Conservation (phyloP, 2,888 invertebrate genomes). For the Euzophera pinguis region DNA sequence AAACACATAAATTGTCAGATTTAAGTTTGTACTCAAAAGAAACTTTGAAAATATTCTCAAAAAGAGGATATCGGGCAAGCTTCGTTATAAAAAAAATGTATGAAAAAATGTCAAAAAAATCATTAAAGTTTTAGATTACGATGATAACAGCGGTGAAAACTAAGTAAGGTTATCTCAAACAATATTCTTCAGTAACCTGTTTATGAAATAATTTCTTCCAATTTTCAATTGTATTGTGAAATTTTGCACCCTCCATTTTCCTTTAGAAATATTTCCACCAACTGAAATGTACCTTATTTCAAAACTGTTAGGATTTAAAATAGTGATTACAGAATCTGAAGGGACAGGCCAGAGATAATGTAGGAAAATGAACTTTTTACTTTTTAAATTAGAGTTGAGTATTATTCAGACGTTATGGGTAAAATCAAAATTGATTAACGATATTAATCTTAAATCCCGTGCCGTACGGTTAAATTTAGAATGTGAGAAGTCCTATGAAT, state of each 20-base stretch:
- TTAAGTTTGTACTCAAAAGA: too few relatives aligned
- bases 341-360: background rate
- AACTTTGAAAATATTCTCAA: too few relatives aligned
- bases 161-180: constrained; percentile 4
- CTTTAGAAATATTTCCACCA: background rate
- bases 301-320: background rate
- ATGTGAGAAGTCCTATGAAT: background rate
- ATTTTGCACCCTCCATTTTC: background rate
- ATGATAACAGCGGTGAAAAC: background rate
- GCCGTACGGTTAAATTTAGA: too few relatives aligned
- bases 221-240: constrained; percentile 8
- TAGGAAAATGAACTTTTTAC: background rate
- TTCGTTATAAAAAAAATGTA: too few relatives aligned
- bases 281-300: background rate
- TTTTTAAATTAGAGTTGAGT: background rate
- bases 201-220: constrained; percentile 19
- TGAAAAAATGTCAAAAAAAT: too few relatives aligned
- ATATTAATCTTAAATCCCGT: too few relatives aligned
- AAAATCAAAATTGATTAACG: too few relatives aligned
- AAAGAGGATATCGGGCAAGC: too few relatives aligned
- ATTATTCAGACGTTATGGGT: background rate
- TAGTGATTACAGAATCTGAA: background rate
- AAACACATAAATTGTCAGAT: too few relatives aligned
- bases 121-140: too few relatives aligned
- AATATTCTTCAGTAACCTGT: constrained; percentile 14